Base-by-base conservation (phyloP, 2,113 vertebrate genomes). In the Ammodramus savannarum region DNA sequence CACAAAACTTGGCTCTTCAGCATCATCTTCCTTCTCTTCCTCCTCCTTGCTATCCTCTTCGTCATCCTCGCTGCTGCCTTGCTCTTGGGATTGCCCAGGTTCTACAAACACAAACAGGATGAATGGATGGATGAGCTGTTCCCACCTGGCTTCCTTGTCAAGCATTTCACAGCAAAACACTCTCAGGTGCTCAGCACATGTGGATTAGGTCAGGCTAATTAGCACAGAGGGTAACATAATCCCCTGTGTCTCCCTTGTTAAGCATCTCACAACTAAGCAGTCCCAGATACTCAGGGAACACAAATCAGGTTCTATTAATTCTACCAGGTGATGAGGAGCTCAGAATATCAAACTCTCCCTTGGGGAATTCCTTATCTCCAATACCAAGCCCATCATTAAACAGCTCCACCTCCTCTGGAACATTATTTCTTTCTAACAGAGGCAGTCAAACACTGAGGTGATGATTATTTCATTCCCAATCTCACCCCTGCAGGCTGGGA, bases 31-130 rank as follows among this genome's bases (percentile, higher is more conserved):
- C 72, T 98, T 96, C 29, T 97, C 98, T 46, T 96, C 96, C 26
- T 98, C 98, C 16, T 97, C 97, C 71, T 95, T 96, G 59, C 96
- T 94, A 7, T 97, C 97, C 12, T 98, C 98, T 26, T 97, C 98
- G 1, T 98, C 98, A 8, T 97, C 97, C 80, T 97, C 97, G 1
- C 97, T 97, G 92, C 96, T 95, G 27, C 4, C 96, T 90, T 4
- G 97, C 75, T 98, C 97, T 89, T 95, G 96, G 76, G 96, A 88
- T 16, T 92, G 96, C 61, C 79, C 84, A 41, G 95, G 72, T 73
- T 96, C 97, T 97, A 55, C 19, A 94, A 95, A 73, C 79, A 90
- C 36, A 93, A 81, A 78, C 34, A 54, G 55, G 3, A 29, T 18
- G 41, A 77, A 38, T 29, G 15, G 63, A 2, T 51, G 57, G 63